A percentile compares a stretch with the other conserved stretches of the same genome.
These are phyloP conservation scores for Momotus momota DNA, from an alignment of 2,797 vertebrate genomes.

Conservation along the genomic window DNA sequence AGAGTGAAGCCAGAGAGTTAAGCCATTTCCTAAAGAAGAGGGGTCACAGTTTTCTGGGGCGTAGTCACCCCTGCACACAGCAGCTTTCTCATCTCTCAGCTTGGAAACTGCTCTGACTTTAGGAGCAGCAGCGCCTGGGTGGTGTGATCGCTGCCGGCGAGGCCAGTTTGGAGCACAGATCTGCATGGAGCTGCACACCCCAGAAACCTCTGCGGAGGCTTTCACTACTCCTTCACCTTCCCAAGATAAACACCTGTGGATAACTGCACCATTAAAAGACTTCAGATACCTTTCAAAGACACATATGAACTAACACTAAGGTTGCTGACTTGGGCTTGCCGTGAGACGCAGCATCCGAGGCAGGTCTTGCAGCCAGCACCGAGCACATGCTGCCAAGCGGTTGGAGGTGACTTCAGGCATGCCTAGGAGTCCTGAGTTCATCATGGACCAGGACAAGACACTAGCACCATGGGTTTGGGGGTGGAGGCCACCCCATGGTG, in stretches of 20 bases:
- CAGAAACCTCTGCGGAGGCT: background rate
- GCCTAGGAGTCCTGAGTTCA: background rate
- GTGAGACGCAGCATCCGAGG: background rate
- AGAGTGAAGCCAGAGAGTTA: background rate
- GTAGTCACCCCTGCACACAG: background rate
- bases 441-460: background rate
- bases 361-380: fast-evolving
- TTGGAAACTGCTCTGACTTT: background rate
- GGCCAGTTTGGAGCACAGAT: background rate
- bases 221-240: background rate
- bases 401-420: background rate
- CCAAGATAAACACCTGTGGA: background rate
- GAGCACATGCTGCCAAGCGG: fast-evolving
- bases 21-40: background rate
- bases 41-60: background rate
- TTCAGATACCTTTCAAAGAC: background rate
- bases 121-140: background rate
- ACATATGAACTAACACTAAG: fast-evolving
- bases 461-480: fast-evolving
- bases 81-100: background rate
- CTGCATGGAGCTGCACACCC: fast-evolving
- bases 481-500: fast-evolving
- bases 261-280: fast-evolving
- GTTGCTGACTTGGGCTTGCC: fast-evolving
- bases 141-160: fast-evolving